Base-by-base conservation (phyloP, 2,797 vertebrate genomes). In the Cetoscarus ocellatus region DNA sequence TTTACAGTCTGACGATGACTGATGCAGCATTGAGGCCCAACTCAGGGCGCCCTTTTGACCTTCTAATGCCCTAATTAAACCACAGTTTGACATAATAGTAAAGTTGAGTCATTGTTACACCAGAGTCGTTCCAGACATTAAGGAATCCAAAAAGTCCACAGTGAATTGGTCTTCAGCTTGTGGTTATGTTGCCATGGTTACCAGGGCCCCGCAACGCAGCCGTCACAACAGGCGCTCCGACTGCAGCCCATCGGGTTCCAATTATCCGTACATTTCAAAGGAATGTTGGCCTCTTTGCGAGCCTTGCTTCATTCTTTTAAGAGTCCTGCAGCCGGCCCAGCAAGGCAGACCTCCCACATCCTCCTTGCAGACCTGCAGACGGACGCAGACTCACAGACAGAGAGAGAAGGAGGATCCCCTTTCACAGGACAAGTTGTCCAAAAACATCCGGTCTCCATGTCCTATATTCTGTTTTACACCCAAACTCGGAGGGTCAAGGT, bases 191-290 rank as follows among this genome's bases (percentile, higher is more conserved):
- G 68, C 86, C 70, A 52, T 27, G 64, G 87, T 34, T 45, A 92
- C 78, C 10, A 56, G 70, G 77, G 78, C 87, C 90, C 88, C 69
- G 57, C 79, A 86, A 79, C 77, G 73, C 70, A 81, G 88, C 92
- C 89, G 88, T 92, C 92, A 92, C 88, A 93, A 92, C 91, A 94
- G 87, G 88, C 84, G 34, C 90, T 75, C 84, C 71, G 80, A 88
- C 87, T 88, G 82, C 83, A 82, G 86, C 79, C 89, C 93, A 93
- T 93, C 90, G 13, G 91, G 91, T 92, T 94, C 89, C 88, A 94
- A 93, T 94, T 93, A 93, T 92, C 87, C 80, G 76, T 88, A 89
- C 88, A 87, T 93, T 93, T 92, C 84, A 93, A 91, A 91, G 89
- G 92, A 93, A 92, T 93, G 92, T 72, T 83, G 84, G 89, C 87